Evolutionary conservation across 2,888 invertebrate genomes (phyloP).

Genomic region (Eupithecia vulgata): DNA sequence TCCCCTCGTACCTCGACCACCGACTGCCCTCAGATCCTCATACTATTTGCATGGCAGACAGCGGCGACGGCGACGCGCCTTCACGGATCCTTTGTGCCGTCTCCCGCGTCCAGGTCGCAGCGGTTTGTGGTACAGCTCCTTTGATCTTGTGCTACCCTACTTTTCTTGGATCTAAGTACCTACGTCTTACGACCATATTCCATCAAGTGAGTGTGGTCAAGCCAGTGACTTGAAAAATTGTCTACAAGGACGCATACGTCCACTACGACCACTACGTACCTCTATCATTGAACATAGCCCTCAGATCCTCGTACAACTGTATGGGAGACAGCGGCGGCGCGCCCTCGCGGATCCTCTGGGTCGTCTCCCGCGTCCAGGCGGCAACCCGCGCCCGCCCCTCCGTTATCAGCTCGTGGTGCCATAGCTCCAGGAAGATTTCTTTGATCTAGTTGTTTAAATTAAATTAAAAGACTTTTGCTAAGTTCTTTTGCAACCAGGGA

Average conservation of each 20-base stretch:
- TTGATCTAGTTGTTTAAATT: slow-evolving; percentile 53
- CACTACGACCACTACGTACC: slow-evolving; percentile 50
- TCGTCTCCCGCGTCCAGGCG: slow-evolving; percentile 67
- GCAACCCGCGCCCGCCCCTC: slow-evolving; percentile 65
- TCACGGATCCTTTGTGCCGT: too few relatives aligned
- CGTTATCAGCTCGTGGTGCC: slow-evolving; percentile 73
- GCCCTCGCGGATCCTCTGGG: slow-evolving; percentile 68
- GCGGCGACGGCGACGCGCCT: too few relatives aligned
- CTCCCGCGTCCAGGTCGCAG: too few relatives aligned
- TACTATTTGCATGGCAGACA: too few relatives aligned
- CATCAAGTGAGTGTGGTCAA: too few relatives aligned
- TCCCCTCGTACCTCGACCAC: too few relatives aligned
- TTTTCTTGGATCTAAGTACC: too few relatives aligned
- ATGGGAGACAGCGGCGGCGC: slow-evolving; percentile 73
- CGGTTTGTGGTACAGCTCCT: too few relatives aligned
- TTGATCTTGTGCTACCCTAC: too few relatives aligned
- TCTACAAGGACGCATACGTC: not conserved
- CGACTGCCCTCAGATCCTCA: too few relatives aligned
- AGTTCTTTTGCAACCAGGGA: not conserved
- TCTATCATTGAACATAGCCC: slow-evolving; percentile 72
- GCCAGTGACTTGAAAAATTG: not conserved
- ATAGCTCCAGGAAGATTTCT: slow-evolving; percentile 64
- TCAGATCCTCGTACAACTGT: slow-evolving; percentile 70
- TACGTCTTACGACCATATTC: too few relatives aligned
- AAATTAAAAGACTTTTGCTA: not conserved